Conservation (phyloP, 2,888 invertebrate genomes). For the Oscheius sp. region DNA sequence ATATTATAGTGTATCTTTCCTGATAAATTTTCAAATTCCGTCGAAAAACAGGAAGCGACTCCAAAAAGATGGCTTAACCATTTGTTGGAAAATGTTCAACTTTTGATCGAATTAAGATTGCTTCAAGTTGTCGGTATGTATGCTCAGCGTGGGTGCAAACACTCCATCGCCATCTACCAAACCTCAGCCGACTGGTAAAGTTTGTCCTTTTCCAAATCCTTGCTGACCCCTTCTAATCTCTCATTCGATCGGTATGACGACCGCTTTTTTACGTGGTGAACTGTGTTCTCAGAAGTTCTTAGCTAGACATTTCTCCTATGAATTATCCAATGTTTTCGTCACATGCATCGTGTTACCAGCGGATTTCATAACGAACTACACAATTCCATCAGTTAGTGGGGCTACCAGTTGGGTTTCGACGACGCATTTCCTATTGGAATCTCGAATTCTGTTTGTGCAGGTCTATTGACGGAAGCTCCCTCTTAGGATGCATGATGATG, state of each 20-base stretch:
- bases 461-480: constrained; percentile 10
- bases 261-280: background rate
- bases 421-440: background rate
- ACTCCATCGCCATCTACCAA: constrained; percentile 17
- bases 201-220: constrained; percentile 3
- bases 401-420: background rate
- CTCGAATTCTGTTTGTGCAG: constrained; percentile 19
- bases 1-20: no score
- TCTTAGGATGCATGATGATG: background rate
- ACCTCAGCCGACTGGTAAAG: constrained; percentile 19
- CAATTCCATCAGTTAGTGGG: background rate
- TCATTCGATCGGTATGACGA: background rate
- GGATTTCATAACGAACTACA: background rate
- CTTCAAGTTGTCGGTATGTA: constrained; percentile 20
- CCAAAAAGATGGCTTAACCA: no score
- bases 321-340: no score
- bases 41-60: background rate
- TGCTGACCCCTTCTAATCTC: background rate
- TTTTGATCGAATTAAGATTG: constrained; percentile 22
- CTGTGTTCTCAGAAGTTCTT: background rate
- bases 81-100: no score
- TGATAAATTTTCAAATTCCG: no score
- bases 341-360: background rate
- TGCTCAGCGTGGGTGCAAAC: constrained; percentile 25
- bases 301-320: background rate